Conservation (phyloP, 2,888 invertebrate genomes). For the Orthosia gracilis region DNA sequence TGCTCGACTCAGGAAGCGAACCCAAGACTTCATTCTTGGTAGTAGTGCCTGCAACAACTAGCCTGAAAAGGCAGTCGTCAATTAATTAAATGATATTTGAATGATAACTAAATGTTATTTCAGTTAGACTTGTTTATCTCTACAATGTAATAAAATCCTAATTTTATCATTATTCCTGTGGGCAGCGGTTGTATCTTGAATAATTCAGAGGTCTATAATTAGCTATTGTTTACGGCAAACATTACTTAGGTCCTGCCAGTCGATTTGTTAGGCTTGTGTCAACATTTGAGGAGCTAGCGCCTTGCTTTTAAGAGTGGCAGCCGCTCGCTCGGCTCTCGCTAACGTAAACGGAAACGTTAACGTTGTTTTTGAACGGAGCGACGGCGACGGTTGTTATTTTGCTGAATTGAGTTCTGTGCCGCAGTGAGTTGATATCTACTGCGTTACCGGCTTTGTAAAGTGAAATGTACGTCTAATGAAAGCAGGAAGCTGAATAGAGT, state of each 20-base stretch:
- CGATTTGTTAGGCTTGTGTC: slow-evolving; percentile 71
- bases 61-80: neutral
- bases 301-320: slow-evolving; percentile 61
- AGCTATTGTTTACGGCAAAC: slow-evolving; percentile 69
- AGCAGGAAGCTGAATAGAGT: slow-evolving; percentile 15
- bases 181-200: slow-evolving; percentile 48
- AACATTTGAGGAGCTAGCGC: slow-evolving; percentile 69
- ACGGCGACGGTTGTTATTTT: slow-evolving; percentile 62
- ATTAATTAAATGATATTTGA: too few species aligned
- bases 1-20: neutral
- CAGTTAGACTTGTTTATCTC: neutral
- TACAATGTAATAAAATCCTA: neutral
- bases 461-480: slow-evolving; percentile 27
- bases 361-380: slow-evolving; percentile 61
- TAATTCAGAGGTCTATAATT: slow-evolving; percentile 71
- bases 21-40: neutral
- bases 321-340: slow-evolving; percentile 48
- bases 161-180: slow-evolving; percentile 17
- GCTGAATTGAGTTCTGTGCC: slow-evolving; percentile 56
- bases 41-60: neutral
- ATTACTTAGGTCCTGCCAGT: slow-evolving; percentile 64
- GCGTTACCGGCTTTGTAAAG: slow-evolving; percentile 25
- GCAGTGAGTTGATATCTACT: slow-evolving; percentile 49
- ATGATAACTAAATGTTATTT: neutral
- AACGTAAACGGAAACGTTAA: slow-evolving; percentile 47